These are phyloP conservation scores for Aphelocoma californica DNA, from an alignment of 2,797 vertebrate genomes.

Conservation along the genomic window DNA sequence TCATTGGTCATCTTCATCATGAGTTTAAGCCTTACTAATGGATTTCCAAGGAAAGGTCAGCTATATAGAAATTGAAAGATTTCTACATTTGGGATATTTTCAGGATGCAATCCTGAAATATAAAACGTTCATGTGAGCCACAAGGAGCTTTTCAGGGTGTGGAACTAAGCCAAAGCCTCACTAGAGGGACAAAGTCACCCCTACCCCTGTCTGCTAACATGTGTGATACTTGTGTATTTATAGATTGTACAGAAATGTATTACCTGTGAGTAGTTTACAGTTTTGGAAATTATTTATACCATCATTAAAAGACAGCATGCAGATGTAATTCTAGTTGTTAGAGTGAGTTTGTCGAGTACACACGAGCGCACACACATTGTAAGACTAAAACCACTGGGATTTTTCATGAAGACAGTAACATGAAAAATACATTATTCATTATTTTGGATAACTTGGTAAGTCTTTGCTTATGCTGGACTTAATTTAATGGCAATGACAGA, in stretches of 20 bases:
- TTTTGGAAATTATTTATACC: constrained; percentile 1
- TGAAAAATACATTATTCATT: background rate
- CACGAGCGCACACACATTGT: rapidly evolving
- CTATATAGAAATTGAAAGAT: background rate
- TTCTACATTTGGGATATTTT: background rate
- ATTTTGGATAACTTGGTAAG: background rate
- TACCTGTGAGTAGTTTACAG: background rate
- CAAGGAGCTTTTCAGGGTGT: background rate
- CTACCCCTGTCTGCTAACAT: background rate
- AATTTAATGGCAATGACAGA: background rate
- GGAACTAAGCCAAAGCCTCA: background rate
- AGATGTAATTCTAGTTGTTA: background rate
- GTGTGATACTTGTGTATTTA: background rate
- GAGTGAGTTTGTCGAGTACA: background rate
- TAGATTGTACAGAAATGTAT: background rate
- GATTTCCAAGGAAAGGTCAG: background rate
- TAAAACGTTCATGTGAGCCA: rapidly evolving
- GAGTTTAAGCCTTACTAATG: background rate
- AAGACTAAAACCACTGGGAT: background rate
- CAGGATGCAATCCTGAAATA: background rate
- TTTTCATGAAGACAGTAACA: background rate
- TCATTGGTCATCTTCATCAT: rapidly evolving
- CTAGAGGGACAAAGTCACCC: background rate
- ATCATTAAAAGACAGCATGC: constrained; percentile 42
- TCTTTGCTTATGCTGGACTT: background rate